Evolutionary conservation across 1,140 invertebrate genomes (phyloP).

Genomic region (Pseudoatta argentina): DNA sequence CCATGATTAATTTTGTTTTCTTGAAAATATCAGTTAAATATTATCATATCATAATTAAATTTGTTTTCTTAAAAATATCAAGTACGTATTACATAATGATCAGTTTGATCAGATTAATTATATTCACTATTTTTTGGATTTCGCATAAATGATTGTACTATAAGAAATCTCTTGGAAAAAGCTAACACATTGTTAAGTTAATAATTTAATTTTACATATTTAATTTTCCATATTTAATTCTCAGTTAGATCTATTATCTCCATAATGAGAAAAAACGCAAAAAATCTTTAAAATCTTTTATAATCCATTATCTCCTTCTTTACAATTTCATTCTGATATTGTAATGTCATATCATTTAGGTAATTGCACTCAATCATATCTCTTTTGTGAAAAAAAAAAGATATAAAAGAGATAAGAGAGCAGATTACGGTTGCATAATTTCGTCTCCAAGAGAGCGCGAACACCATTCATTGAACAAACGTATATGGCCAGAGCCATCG

Average conservation of each 20-base stretch:
- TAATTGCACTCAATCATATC: not conserved
- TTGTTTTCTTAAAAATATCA: not conserved
- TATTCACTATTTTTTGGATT: not conserved
- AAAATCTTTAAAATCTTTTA: not conserved
- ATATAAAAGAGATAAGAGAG: not conserved
- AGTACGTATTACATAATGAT: not conserved
- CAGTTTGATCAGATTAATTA: not conserved
- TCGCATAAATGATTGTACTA: not conserved
- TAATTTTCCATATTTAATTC: not conserved
- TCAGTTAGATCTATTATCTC: not conserved
- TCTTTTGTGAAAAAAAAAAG: conserved; percentile 11
- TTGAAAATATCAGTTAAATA: not conserved
- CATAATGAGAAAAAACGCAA: not conserved
- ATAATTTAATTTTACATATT: not conserved
- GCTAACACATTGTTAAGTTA: not conserved
- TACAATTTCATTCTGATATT: not conserved
- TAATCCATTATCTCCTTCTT: not conserved
- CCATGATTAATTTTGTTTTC: not conserved
- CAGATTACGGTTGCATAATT: conserved; percentile 39
- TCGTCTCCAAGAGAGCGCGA: not conserved
- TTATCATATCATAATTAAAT: not conserved
- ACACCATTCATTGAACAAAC: conserved; percentile 30
- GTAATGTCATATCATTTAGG: not conserved
- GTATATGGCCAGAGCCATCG: not conserved
- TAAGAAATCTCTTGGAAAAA: not conserved